Evolutionary conservation across 2,113 vertebrate species (phyloP), one percentile per base, ranked within the genome.

Genomic region (Istiophorus platypterus): DNA sequence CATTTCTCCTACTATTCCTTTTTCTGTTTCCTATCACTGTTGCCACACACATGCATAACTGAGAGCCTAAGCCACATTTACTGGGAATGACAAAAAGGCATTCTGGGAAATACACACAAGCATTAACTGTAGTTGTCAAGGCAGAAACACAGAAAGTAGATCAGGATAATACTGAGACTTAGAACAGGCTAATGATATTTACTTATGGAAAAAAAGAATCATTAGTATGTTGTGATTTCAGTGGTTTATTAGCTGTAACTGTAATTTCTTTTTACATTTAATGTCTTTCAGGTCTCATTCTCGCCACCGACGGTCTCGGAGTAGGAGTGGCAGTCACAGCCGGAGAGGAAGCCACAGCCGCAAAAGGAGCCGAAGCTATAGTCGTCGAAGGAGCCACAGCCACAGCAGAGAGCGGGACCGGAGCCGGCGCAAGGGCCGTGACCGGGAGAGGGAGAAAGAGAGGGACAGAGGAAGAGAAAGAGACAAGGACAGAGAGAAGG

Each of bases 391-490:
- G 91, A 96, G 95, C 29, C 95, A 91, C 71, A 89, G 95, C 18
- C 94, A 85, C 51, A 96, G 97, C 87, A 94, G 94, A 72, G 94
- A 91, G 2, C 96, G 95, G 45, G 95, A 94, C 22, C 93, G 95
- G 47, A 95, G 96, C 78, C 92, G 96, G 0, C 95, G 95, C 59
- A 96, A 95, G 90, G 95, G 89, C 81, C 94, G 92, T 26, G 96
- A 95, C 20, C 96, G 95, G 74, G 95, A 93, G 7, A 96, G 95
- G 72, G 97, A 97, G 4, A 95, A 93, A 80, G 96, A 96, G n/a
- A 27, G 14, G 0, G 70, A 73, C 0, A 85, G 73, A 66, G 7
- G 85, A 22, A 95, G 93, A 70, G 95, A 84, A 2, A 92, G 95
- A 92, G 96, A 92, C 27, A 94, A 41, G 56, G 87, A 89, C 59